These are phyloP conservation scores for Asarcornis scutulata DNA, from an alignment of 2,113 vertebrate species.

Conservation along the genomic window DNA sequence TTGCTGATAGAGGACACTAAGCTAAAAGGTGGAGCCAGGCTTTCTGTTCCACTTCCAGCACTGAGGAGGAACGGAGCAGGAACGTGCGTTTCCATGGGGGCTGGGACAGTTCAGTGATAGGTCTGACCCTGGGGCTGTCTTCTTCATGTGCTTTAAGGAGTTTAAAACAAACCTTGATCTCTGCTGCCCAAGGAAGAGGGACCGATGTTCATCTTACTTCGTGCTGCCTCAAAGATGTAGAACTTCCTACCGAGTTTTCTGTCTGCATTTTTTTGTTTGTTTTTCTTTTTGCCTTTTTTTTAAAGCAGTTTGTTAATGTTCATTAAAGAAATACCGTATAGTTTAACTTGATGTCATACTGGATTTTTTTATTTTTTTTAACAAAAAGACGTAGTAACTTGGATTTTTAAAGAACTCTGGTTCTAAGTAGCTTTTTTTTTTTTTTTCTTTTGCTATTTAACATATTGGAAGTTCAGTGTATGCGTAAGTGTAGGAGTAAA, in stretches of 20 bases:
- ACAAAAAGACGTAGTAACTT: constrained; percentile 36
- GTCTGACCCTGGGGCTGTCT: background rate
- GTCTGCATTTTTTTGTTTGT: background rate
- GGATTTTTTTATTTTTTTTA: constrained; percentile 17
- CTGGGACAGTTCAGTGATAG: background rate
- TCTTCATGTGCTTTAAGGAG: background rate
- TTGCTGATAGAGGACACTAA: background rate
- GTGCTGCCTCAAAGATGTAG: constrained; percentile 60
- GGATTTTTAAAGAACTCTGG: constrained; percentile 62
- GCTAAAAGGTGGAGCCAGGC: background rate
- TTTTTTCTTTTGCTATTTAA: constrained; percentile 65
- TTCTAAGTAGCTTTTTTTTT: constrained; percentile 69
- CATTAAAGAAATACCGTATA: constrained; percentile 71
- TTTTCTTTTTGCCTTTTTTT: constrained; percentile 51
- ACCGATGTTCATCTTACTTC: background rate
- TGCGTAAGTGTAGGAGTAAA: constrained; percentile 67
- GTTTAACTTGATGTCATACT: constrained; percentile 71
- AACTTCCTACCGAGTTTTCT: constrained; percentile 51
- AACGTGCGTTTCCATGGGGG: background rate
- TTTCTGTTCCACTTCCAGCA: background rate
- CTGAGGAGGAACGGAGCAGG: background rate
- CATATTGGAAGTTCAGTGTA: constrained; percentile 60
- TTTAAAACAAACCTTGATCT: constrained; percentile 1
- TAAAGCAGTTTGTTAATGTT: constrained; percentile 73
- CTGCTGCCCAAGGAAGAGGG: constrained; percentile 7